These are phyloP conservation scores for Leuciscus idus DNA, from an alignment of 2,113 vertebrate genomes.

Conservation along the genomic window DNA sequence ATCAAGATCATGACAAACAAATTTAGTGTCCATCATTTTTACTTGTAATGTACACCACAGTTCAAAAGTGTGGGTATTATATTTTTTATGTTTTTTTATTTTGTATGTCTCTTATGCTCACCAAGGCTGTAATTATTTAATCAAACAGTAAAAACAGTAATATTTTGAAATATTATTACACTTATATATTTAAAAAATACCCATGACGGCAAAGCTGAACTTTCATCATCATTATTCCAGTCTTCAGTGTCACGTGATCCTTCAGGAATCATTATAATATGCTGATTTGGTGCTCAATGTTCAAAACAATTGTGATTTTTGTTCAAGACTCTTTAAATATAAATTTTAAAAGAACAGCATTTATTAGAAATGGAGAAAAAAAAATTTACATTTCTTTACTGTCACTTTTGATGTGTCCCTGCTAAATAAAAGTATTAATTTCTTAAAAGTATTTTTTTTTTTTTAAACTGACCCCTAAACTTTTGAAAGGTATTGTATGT, in stretches of 20 bases:
- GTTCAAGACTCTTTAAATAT: not conserved
- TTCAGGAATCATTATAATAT: not conserved
- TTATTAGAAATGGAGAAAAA: not conserved
- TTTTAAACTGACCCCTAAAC: not conserved
- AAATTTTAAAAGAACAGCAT: not conserved
- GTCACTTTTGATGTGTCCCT: not conserved
- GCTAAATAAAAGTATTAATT: not conserved
- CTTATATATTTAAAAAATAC: no score
- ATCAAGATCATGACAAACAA: not conserved
- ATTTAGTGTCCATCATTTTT: not conserved
- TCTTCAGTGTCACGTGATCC: not conserved
- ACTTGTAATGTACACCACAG: not conserved
- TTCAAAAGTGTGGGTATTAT: not conserved
- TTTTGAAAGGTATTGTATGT: not conserved
- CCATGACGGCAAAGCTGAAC: not conserved
- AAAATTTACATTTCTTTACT: not conserved
- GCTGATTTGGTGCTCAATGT: not conserved
- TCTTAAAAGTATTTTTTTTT: not conserved
- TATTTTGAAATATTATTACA: no score
- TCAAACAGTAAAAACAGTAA: no score
- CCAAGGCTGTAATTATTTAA: no score
- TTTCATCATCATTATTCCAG: not conserved
- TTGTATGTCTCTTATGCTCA: no score
- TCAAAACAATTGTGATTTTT: not conserved
- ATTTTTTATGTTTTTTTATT: no score